Percentiles rank a stretch among this genome's conserved stretches.
phyloP scores from a whole-genome alignment of 2,888 invertebrate genomes.

The Iselma pallidipennis region DNA sequence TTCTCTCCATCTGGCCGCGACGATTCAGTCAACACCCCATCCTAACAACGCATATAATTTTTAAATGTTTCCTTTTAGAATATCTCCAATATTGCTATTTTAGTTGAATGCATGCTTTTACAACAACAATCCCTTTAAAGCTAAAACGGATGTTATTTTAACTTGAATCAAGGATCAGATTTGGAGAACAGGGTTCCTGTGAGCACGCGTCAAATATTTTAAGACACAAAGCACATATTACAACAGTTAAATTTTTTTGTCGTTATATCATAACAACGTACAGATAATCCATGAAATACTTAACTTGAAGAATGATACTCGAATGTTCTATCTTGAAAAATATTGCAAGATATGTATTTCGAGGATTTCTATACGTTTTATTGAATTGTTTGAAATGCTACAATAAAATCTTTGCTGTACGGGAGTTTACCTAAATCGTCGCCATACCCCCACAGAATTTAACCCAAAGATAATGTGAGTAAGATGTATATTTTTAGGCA shows the following conservation, averaged over 20 bases:
- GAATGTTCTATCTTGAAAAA: background rate
- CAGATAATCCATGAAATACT: background rate
- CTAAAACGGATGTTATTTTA: background rate
- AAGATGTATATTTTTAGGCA: background rate
- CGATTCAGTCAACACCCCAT: conserved; percentile 1
- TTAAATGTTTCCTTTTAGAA: background rate
- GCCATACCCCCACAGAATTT: background rate
- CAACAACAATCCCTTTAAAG: background rate
- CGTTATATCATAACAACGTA: too few species aligned
- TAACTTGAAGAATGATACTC: background rate
- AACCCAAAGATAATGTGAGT: background rate
- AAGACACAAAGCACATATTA: too few species aligned
- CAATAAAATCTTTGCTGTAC: too few species aligned
- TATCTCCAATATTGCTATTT: background rate
- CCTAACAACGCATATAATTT: background rate
- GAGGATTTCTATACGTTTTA: background rate
- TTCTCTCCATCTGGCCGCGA: conserved; percentile 2
- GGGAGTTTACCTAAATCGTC: background rate
- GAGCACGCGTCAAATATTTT: background rate
- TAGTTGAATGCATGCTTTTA: background rate
- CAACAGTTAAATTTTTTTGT: too few species aligned
- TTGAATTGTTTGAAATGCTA: background rate
- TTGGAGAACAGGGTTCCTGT: background rate
- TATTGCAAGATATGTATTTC: background rate
- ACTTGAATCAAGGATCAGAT: background rate